A percentile compares a stretch with the other conserved stretches of the same genome.
phyloP scores from a whole-genome alignment of 2,113 vertebrate genomes.

The Tapirus terrestris region DNA sequence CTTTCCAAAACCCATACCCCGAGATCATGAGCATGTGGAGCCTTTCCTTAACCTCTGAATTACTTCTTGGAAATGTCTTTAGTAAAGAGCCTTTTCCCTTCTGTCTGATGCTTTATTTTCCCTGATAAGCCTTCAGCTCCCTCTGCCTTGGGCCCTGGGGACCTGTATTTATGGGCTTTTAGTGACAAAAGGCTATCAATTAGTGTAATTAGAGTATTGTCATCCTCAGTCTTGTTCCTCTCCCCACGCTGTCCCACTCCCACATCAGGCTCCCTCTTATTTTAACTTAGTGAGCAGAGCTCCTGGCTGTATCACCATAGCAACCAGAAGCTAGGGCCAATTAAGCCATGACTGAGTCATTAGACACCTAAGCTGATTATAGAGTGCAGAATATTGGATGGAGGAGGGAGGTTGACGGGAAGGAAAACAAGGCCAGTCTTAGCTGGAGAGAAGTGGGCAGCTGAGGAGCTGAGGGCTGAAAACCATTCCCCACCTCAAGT shows the following conservation, averaged over 20 bases:
- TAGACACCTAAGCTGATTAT: slow-evolving; percentile 53
- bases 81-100: neutral
- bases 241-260: neutral
- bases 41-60: neutral
- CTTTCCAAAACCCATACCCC: neutral
- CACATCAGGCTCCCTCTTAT: neutral
- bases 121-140: neutral
- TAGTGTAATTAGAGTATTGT: slow-evolving; percentile 30
- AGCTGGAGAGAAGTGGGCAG: neutral
- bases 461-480: neutral
- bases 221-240: neutral
- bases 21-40: neutral
- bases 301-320: slow-evolving; percentile 42
- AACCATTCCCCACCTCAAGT: neutral
- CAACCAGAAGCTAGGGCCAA: slow-evolving; percentile 53
- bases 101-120: neutral
- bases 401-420: neutral
- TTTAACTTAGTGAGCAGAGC: slow-evolving; percentile 24
- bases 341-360: slow-evolving; percentile 50
- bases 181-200: slow-evolving; percentile 45
- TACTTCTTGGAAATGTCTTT: neutral
- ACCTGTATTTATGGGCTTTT: slow-evolving; percentile 2
- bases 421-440: neutral
- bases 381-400: neutral
- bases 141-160: neutral